Conservation (phyloP, 2,113 vertebrate genomes). For the Potamarius usumacintae region DNA sequence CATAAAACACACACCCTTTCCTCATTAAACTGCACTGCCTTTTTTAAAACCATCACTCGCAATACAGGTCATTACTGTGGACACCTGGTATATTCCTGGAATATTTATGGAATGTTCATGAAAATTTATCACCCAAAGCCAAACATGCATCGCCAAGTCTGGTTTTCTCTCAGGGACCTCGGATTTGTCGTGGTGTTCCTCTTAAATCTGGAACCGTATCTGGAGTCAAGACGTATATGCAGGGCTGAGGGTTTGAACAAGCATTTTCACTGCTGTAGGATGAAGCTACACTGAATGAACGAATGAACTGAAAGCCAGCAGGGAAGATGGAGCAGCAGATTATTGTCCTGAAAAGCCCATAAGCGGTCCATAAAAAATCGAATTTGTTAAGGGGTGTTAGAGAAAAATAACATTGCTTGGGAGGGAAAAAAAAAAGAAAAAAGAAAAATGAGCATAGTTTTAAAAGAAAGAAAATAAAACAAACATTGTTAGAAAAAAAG, state of each 20-base stretch:
- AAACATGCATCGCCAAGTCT: not conserved
- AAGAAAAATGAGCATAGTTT: not conserved
- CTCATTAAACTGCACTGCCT: not conserved
- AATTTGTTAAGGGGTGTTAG: not conserved
- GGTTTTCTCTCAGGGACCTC: slow-evolving; percentile 11
- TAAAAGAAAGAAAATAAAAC: not conserved
- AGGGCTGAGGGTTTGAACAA: not conserved
- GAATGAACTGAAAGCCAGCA: not conserved
- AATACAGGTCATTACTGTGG: not conserved
- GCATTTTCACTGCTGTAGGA: not conserved
- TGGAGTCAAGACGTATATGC: not conserved
- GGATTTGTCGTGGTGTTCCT: not conserved
- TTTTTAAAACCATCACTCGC: not conserved
- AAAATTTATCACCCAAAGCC: not conserved
- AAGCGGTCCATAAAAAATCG: not conserved
- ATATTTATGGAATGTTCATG: not conserved
- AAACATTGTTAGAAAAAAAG: too few relatives aligned
- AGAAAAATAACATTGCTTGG: not conserved
- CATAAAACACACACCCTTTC: not conserved
- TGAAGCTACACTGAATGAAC: not conserved
- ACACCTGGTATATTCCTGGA: not conserved
- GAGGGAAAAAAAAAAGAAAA: not conserved
- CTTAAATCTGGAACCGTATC: not conserved
- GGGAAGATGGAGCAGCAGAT: not conserved
- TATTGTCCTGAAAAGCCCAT: not conserved